Conservation (phyloP, 2,888 invertebrate species). For the Cheilosia impressa region DNA sequence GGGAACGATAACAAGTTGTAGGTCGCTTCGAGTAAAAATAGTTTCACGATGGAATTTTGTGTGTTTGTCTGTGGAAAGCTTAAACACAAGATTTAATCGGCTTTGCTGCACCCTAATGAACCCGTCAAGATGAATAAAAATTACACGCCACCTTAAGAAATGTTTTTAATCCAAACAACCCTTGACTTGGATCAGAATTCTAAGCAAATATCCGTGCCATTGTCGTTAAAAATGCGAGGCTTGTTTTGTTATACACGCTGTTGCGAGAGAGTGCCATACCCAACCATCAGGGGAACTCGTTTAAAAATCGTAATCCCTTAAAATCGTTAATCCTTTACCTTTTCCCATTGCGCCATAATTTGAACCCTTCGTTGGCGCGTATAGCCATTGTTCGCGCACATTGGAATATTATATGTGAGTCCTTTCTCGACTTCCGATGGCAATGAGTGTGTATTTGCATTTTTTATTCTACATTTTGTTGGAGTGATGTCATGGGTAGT, state of each 20-base stretch:
- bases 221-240: constrained; percentile 42
- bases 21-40: constrained; percentile 22
- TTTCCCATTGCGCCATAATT: constrained; percentile 70
- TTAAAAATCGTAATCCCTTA: constrained; percentile 67
- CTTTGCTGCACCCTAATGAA: constrained; percentile 63
- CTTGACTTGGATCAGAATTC: constrained; percentile 44
- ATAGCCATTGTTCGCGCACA: constrained; percentile 43
- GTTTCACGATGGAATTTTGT: constrained; percentile 25
- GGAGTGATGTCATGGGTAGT: constrained; percentile 8
- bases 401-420: neutral
- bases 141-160: constrained; percentile 34
- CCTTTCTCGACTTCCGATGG: constrained; percentile 62
- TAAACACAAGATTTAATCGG: constrained; percentile 53
- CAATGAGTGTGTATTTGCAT: constrained; percentile 67
- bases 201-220: constrained; percentile 38
- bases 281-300: constrained; percentile 8
- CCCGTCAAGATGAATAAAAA: constrained; percentile 34
- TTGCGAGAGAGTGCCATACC: neutral
- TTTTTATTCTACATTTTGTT: neutral
- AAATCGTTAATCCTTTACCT: constrained; percentile 76
- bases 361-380: constrained; percentile 49
- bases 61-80: constrained; percentile 20
- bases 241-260: constrained; percentile 15
- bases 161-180: constrained; percentile 44
- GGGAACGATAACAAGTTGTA: constrained; percentile 32